Evolutionary conservation across 2,113 vertebrate genomes (phyloP).

Genomic region (Synchiropus splendidus): DNA sequence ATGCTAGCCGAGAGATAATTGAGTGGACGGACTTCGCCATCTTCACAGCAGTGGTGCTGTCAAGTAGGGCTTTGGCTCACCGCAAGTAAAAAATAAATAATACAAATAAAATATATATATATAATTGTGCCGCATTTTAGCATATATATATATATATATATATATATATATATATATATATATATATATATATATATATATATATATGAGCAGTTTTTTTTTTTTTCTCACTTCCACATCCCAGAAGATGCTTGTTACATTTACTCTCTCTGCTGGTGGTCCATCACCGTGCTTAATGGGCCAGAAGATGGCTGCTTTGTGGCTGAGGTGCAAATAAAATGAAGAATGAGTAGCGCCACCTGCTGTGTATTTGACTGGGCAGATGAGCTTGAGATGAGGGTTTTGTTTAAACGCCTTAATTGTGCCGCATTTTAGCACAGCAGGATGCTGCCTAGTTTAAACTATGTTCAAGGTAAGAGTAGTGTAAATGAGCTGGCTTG

Average conservation of each 20-base stretch:
- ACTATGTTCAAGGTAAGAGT: neutral
- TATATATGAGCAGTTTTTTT: constrained; percentile 5
- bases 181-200: too few species aligned
- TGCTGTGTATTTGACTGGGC: constrained; percentile 15
- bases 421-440: constrained; percentile 3
- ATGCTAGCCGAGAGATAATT: constrained; percentile 81
- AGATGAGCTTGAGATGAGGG: constrained; percentile 6
- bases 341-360: constrained; percentile 25
- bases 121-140: too few species aligned
- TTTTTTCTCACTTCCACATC: constrained; percentile 14
- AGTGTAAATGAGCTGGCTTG: neutral
- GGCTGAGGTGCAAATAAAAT: constrained; percentile 4
- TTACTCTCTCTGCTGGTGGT: constrained; percentile 14
- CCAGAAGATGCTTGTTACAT: constrained; percentile 27
- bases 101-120: too few species aligned
- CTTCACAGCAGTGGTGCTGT: constrained; percentile 71
- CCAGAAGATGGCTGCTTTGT: constrained; percentile 17
- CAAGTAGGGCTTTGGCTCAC: constrained; percentile 74
- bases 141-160: too few species aligned
- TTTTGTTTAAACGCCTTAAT: neutral
- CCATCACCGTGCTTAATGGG: constrained; percentile 23
- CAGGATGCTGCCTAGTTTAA: neutral
- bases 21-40: constrained; percentile 87
- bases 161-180: too few species aligned
- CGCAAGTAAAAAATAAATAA: constrained; percentile 89